Base-by-base conservation (phyloP, 2,797 vertebrate species). In the Anabacerthia variegaticeps region DNA sequence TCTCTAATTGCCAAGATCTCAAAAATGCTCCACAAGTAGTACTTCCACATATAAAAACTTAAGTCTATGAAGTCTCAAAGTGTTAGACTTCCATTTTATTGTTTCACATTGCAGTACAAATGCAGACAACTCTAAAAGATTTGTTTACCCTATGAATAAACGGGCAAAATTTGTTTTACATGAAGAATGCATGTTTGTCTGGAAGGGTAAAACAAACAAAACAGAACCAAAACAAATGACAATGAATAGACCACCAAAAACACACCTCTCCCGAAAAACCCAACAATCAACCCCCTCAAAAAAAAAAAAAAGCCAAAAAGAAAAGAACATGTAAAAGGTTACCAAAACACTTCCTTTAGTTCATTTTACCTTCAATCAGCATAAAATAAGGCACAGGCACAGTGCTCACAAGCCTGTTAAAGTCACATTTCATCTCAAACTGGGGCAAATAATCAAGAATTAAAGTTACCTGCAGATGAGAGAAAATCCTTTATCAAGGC, bases 401-500 rank as follows among this genome's bases (percentile, higher is more conserved):
- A 77, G 13, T 7, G 18, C 8, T 72, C 26, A 68, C 48, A 73
- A 72, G 8, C 32, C 23, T 59, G 55, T 24, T 37, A 55, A 84
- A 88, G 44, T 56, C 28, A 73, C 51, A 90, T 74, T 79, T 49
- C 34, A 65, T 19, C 34, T 69, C 44, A 49, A 79, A 91, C 54
- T 41, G 30, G 15, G 30, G 11, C 39, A 88, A 82, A 51, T 26
- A 87, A 58, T 12, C 3, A 87, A 76, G 34, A 19, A 89, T 10
- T 66, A 27, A 58, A 88, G 14, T 67, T 28, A 73, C 12, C 24
- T 52, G 32, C 41, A 89, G 44, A 65, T 48, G 7, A 62, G 6
- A 24, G 28, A 71, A 93, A 91, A 87, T 32, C 34, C 63, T 75
- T 82, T 81, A 76, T 55, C 49, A 69, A 82, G 17, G 24, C 59